Base-by-base conservation (phyloP, 1,140 invertebrate species). In the Sminthurides bifidus region DNA sequence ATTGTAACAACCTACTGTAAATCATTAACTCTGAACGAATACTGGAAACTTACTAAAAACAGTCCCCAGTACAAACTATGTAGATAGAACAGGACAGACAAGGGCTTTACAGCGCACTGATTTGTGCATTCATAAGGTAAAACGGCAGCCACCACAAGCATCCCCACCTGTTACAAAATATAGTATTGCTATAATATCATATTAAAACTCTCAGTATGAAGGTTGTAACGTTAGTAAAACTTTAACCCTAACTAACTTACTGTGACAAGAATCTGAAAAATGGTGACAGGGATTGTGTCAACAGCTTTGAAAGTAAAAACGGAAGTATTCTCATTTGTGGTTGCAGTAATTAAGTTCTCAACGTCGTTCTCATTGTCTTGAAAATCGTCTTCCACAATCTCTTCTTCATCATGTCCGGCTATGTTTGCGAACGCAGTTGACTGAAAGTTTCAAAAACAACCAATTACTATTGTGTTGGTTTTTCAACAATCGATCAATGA, bases 51-150 rank as follows among this genome's bases (percentile, higher is more conserved):
- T 60, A 61, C 62, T 50, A 64, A 30, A 44, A 54, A 52, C 31
- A 64, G 27, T 38, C 41, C 62, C 62, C 62, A 64, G 0, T 51
- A 43, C 1, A 56, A 14, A 23, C 40, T 55, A 44, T 64, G 62
- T 8, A 61, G 35, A 31, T 64, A 64, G 14, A 64, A 31, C 1
- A 64, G 56, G 1, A 64, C 17, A 0, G 62, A 64, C 0, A 61
- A 35, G 17, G 62, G 46, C 23, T 50, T 52, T 4, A 63, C 21
- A 8, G 35, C 21, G 46, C 57, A 63, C 1, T 33, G 15, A 23
- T 48, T 17, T 1, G 24, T 24, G 35, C 59, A 61, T 31, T 54
- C 44, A 0, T 48, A 14, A 17, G 59, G 55, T 30, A 57, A 12
- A 4, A 57, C 45, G 5, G 48, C 21, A 14, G 59, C 53, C 0